Evolutionary conservation across 2,113 vertebrate genomes (phyloP).

Genomic region (Castor canadensis): DNA sequence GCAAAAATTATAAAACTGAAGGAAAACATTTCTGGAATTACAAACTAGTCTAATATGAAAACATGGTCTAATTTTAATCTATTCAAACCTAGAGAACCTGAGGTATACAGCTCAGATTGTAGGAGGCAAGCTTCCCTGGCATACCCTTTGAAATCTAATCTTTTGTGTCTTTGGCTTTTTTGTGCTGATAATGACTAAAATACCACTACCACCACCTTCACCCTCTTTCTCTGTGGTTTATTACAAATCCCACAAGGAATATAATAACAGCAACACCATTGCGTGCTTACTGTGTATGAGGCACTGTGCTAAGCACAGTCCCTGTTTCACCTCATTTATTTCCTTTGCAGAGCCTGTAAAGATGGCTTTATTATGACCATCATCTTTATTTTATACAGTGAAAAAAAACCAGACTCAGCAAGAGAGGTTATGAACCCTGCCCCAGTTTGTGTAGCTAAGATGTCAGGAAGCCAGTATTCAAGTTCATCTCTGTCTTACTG

Average conservation of each 20-base stretch:
- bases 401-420: background rate
- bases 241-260: background rate
- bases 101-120: background rate
- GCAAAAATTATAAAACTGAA: background rate
- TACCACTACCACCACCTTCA: background rate
- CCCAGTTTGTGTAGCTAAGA: background rate
- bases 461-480: background rate
- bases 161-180: background rate
- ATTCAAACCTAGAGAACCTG: background rate
- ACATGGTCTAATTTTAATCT: constrained; percentile 21
- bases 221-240: background rate
- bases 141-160: background rate
- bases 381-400: background rate
- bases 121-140: background rate
- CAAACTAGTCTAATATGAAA: background rate
- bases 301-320: background rate
- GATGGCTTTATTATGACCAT: background rate
- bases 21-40: background rate
- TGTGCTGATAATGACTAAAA: background rate
- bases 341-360: background rate
- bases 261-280: fast-evolving
- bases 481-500: background rate
- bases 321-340: background rate
- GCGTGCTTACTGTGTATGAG: background rate
- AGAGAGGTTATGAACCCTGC: background rate